phyloP scores from a whole-genome alignment of 2,113 vertebrate species.

The Callopanchax toddi region DNA sequence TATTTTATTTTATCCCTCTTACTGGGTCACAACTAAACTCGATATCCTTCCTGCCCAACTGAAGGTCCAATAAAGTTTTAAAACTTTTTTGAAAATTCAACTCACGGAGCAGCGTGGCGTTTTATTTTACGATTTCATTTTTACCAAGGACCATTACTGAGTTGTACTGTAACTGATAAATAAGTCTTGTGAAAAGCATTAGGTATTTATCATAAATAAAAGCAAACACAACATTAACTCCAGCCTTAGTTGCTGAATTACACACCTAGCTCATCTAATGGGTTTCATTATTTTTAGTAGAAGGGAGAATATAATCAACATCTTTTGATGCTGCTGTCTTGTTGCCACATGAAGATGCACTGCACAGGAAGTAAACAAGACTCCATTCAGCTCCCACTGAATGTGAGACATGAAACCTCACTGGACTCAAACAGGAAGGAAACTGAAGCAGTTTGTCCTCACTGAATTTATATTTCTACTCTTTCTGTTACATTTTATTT shows the following conservation, averaged over 20 bases:
- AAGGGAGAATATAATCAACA: conserved; percentile 1
- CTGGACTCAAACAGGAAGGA: conserved; percentile 30
- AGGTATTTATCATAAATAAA: background rate
- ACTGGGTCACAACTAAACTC: background rate
- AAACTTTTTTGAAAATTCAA: background rate
- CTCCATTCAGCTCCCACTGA: conserved; percentile 30
- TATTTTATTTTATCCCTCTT: conserved; percentile 5
- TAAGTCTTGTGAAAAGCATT: background rate
- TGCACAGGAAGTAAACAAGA: conserved; percentile 38
- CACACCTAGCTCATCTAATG: background rate
- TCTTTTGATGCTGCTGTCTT: background rate
- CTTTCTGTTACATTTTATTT: conserved; percentile 11
- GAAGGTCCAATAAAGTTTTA: background rate
- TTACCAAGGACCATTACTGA: background rate
- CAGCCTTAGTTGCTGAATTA: too few relatives aligned
- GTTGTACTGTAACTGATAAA: background rate
- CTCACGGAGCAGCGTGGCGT: background rate
- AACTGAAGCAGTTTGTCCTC: conserved; percentile 19
- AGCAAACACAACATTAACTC: too few relatives aligned
- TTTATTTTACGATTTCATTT: background rate
- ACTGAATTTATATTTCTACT: background rate
- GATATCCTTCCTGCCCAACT: background rate
- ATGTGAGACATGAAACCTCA: too few relatives aligned
- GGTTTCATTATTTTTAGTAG: background rate
- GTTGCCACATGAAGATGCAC: background rate